Percentiles rank a stretch among this genome's conserved stretches.
Evolutionary conservation across 1,140 invertebrate genomes (phyloP).

Genomic region (Glossosoma conforme): DNA sequence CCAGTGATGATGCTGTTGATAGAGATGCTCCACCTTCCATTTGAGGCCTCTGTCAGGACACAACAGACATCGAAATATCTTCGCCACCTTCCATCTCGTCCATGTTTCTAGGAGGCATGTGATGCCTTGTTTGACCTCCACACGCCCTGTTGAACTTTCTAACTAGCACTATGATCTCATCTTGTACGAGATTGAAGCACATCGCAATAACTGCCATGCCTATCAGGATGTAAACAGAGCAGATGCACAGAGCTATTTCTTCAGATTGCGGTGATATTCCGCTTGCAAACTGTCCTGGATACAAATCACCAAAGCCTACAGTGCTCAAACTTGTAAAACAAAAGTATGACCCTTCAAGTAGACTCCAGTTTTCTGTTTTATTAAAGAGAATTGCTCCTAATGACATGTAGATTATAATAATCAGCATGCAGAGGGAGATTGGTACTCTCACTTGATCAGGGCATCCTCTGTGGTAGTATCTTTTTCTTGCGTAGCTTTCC

Average conservation of each 20-base stretch:
- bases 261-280: slow-evolving; percentile 60
- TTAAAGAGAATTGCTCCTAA: slow-evolving; percentile 89
- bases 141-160: slow-evolving; percentile 50
- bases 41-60: slow-evolving; percentile 60
- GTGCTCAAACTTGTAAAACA: slow-evolving; percentile 90
- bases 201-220: slow-evolving; percentile 94
- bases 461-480: slow-evolving; percentile 47
- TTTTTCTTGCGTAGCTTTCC: slow-evolving; percentile 37
- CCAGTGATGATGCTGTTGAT: slow-evolving; percentile 23
- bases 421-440: slow-evolving; percentile 80
- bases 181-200: slow-evolving; percentile 94
- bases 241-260: slow-evolving; percentile 73
- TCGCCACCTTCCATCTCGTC: slow-evolving; percentile 48
- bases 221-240: slow-evolving; percentile 84
- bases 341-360: slow-evolving; percentile 90
- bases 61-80: slow-evolving; percentile 54
- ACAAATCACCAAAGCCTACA: slow-evolving; percentile 83
- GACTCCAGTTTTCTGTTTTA: slow-evolving; percentile 83
- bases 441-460: slow-evolving; percentile 65
- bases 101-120: slow-evolving; percentile 42
- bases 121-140: slow-evolving; percentile 35
- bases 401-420: slow-evolving; percentile 86
- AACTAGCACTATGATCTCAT: slow-evolving; percentile 73
- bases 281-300: slow-evolving; percentile 66
- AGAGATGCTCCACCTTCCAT: slow-evolving; percentile 40